Evolutionary conservation across 2,797 vertebrate genomes (phyloP).

Genomic region (Thripadectes ignobilis): DNA sequence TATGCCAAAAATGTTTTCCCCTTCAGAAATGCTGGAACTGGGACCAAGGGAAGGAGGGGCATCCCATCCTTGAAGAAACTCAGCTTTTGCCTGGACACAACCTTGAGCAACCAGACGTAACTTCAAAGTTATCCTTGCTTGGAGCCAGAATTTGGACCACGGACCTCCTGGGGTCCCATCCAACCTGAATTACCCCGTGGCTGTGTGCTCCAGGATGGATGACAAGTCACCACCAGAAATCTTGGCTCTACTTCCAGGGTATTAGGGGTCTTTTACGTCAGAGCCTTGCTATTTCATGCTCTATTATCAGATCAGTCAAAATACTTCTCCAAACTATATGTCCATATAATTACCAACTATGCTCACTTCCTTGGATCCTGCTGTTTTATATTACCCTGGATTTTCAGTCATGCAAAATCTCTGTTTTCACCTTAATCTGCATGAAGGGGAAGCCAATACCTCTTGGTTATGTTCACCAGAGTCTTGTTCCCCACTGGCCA

Average conservation of each 20-base stretch:
- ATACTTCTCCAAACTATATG: background rate
- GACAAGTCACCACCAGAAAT: background rate
- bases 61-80: background rate
- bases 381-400: background rate
- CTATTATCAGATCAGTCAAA: constrained; percentile 50
- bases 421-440: background rate
- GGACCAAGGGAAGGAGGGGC: background rate
- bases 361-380: constrained; percentile 24
- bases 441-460: background rate
- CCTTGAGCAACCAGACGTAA: background rate
- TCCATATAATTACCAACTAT: constrained; percentile 2
- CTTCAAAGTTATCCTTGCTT: background rate
- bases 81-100: background rate
- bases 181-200: background rate
- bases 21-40: background rate
- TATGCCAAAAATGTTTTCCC: accelerated
- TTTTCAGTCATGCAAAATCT: background rate
- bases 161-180: background rate
- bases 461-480: accelerated
- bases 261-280: background rate
- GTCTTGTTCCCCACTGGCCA: accelerated
- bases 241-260: background rate
- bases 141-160: background rate
- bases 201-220: background rate
- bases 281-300: constrained; percentile 20